phyloP scores from a whole-genome alignment of 2,888 invertebrate species.

The Marronus borbonicus region DNA sequence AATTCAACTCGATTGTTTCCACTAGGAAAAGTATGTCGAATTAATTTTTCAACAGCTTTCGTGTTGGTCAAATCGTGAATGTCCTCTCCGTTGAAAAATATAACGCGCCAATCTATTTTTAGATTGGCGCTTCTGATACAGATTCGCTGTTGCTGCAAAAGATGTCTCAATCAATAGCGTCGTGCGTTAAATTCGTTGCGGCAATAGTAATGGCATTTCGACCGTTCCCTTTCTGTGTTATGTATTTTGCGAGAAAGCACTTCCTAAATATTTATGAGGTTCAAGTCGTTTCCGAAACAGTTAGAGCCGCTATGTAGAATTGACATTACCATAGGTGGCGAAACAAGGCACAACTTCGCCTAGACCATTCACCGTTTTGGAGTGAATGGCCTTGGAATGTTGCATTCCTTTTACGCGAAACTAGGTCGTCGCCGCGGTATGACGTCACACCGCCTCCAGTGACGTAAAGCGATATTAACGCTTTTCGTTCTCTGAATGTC shows the following conservation, averaged over 20 bases:
- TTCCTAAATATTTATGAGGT: conserved; percentile 30
- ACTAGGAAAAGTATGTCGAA: background rate
- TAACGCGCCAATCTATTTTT: background rate
- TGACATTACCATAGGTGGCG: conserved; percentile 9
- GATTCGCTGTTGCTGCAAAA: background rate
- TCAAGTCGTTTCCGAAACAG: background rate
- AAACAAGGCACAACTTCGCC: conserved; percentile 13
- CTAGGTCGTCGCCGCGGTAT: conserved; percentile 47
- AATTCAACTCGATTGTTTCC: background rate
- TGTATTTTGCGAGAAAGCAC: conserved; percentile 3
- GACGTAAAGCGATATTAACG: conserved; percentile 45
- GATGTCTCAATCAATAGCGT: conserved; percentile 17
- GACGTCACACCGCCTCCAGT: conserved; percentile 44
- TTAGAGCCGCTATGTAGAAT: background rate
- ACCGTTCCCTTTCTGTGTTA: conserved; percentile 32
- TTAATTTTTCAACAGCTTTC: background rate
- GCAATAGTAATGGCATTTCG: conserved; percentile 17
- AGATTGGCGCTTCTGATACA: background rate
- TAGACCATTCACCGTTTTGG: conserved; percentile 44
- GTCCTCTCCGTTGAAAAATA: background rate
- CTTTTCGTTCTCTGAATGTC: conserved; percentile 4
- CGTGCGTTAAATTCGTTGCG: background rate
- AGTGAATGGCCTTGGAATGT: conserved; percentile 48
- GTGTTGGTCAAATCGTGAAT: background rate
- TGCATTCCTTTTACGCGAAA: conserved; percentile 44